Conservation (phyloP, 2,797 vertebrate genomes). For the Enteromius thamalakanensis region DNA sequence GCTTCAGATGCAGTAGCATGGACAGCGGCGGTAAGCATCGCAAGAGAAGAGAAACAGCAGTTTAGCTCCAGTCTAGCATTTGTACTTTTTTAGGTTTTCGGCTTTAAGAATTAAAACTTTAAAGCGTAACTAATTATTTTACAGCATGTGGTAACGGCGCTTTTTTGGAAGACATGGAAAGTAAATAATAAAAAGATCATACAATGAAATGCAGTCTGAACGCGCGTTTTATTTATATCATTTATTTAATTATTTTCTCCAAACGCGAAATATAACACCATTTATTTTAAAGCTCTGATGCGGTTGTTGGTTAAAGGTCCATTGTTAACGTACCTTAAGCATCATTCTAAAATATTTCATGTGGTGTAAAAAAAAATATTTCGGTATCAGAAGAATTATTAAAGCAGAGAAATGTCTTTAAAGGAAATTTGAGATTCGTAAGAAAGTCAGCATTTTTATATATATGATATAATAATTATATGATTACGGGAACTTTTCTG, state of each 20-base stretch:
- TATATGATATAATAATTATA: not conserved
- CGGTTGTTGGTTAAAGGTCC: not conserved
- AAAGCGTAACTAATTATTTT: not conserved
- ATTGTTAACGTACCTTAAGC: not conserved
- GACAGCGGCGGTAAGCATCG: not conserved
- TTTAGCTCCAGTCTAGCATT: not conserved
- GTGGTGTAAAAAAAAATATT: not conserved
- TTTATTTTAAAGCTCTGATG: not conserved
- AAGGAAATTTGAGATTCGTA: not conserved
- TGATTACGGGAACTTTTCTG: not conserved
- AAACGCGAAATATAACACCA: not conserved
- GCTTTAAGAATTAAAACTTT: not conserved
- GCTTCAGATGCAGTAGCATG: constrained; percentile 10
- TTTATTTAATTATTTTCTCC: not conserved
- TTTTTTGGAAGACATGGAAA: not conserved
- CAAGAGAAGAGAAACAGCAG: not conserved
- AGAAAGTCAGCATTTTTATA: not conserved
- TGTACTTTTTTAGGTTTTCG: not conserved
- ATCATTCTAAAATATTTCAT: not conserved
- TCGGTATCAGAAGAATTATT: not conserved
- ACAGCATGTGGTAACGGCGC: not conserved
- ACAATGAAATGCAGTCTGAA: not conserved
- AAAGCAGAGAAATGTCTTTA: not conserved
- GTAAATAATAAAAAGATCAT: not conserved
- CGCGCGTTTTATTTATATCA: not conserved